Evolutionary conservation across 2,797 vertebrate species (phyloP).

Genomic region (Corythornis leucogaster): DNA sequence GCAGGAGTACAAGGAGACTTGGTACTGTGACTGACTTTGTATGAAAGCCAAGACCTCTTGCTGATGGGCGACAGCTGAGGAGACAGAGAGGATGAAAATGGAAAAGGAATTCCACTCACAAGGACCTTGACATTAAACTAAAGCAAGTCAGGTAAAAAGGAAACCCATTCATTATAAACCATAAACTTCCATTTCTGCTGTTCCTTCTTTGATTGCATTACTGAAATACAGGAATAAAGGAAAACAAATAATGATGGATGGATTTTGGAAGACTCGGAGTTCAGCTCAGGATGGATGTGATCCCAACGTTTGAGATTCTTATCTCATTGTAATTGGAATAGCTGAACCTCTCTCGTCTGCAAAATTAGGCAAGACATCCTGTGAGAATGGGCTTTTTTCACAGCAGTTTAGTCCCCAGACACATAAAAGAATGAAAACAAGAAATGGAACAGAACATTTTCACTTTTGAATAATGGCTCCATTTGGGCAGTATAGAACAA

Average conservation of each 20-base stretch:
- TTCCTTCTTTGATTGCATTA: not conserved
- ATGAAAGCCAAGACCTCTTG: not conserved
- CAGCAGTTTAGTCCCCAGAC: slow-evolving; percentile 51
- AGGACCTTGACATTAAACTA: not conserved
- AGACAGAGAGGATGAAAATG: not conserved
- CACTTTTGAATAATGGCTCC: slow-evolving; percentile 53
- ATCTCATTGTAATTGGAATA: slow-evolving; percentile 63
- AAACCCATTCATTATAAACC: not conserved
- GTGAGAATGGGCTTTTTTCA: slow-evolving; percentile 70
- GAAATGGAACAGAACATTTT: slow-evolving; percentile 59
- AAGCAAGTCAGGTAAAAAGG: slow-evolving; percentile 24
- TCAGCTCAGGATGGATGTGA: slow-evolving; percentile 44
- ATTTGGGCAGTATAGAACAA: slow-evolving; percentile 12
- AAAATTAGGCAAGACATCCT: slow-evolving; percentile 63
- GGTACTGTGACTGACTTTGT: not conserved
- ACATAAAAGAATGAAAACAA: slow-evolving; percentile 61
- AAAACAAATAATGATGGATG: slow-evolving; percentile 46
- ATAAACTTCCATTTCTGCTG: slow-evolving; percentile 2
- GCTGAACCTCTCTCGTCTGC: slow-evolving; percentile 56
- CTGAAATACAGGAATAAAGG: not conserved
- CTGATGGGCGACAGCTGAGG: not conserved
- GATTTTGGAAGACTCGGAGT: slow-evolving; percentile 48
- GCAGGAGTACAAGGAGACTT: not conserved
- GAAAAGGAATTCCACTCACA: not conserved
- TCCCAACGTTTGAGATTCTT: slow-evolving; percentile 63